Evolutionary conservation across 2,888 invertebrate genomes (phyloP).

Genomic region (Pseudanteris insignis): DNA sequence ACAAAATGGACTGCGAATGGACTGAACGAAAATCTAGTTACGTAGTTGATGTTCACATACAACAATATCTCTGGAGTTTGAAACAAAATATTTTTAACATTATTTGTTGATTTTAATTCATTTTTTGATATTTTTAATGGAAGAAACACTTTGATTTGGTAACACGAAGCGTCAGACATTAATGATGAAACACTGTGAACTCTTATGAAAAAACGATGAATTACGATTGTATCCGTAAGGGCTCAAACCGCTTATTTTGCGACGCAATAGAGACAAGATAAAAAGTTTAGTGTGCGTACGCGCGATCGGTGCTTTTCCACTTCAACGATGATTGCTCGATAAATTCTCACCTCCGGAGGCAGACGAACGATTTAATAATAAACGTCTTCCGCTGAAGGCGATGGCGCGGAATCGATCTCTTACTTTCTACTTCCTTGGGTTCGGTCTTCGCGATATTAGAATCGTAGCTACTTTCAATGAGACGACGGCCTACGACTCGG

Average conservation of each 20-base stretch:
- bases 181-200: too few relatives aligned
- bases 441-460: conserved; percentile 28
- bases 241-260: too few relatives aligned
- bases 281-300: conserved; percentile 20
- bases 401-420: conserved; percentile 50
- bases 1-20: conserved; percentile 10
- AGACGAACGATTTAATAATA: conserved; percentile 50
- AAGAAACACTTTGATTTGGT: too few relatives aligned
- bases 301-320: conserved; percentile 25
- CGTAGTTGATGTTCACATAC: too few relatives aligned
- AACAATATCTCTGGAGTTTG: too few relatives aligned
- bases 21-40: too few relatives aligned
- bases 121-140: too few relatives aligned
- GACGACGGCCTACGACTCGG: conserved; percentile 17
- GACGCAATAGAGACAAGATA: conserved; percentile 11
- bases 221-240: not conserved
- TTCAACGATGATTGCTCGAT: conserved; percentile 40
- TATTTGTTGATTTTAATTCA: too few relatives aligned
- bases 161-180: too few relatives aligned
- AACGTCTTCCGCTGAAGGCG: conserved; percentile 49
- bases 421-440: conserved; percentile 52
- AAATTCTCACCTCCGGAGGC: conserved; percentile 43
- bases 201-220: too few relatives aligned
- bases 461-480: conserved; percentile 35
- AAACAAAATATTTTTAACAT: too few relatives aligned